Conservation (phyloP, 2,888 invertebrate genomes). For the Mylabris sibirica region DNA sequence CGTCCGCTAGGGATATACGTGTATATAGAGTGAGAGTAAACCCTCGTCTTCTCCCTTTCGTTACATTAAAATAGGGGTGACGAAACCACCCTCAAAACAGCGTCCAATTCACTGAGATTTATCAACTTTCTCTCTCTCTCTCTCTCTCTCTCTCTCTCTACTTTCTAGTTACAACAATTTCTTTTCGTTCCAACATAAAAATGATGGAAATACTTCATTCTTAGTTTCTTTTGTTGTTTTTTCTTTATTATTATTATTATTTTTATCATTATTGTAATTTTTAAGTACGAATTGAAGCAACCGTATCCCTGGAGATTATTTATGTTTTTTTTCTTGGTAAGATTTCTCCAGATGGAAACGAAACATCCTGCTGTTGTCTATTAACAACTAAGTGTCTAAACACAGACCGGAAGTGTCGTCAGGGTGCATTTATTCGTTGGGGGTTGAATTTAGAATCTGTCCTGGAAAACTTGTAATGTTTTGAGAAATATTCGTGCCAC, state of each 20-base stretch:
- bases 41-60: constrained; percentile 20
- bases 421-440: constrained; percentile 20
- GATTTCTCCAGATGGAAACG: constrained; percentile 14
- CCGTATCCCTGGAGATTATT: constrained; percentile 8
- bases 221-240: constrained; percentile 10
- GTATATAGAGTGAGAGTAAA: neutral
- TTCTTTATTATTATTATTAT: constrained; percentile 3
- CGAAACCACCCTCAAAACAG: constrained; percentile 10
- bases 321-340: constrained; percentile 12
- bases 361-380: constrained; percentile 13
- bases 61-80: constrained; percentile 14
- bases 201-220: constrained; percentile 9
- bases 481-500: constrained; percentile 39
- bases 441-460: constrained; percentile 23
- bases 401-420: constrained; percentile 28
- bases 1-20: constrained; percentile 27
- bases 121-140: neutral
- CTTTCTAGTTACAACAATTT: constrained; percentile 10
- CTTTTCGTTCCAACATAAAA: constrained; percentile 9
- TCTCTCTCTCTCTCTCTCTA: neutral
- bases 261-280: constrained; percentile 13
- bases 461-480: constrained; percentile 30
- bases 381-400: constrained; percentile 15
- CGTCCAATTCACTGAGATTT: constrained; percentile 13
- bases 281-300: constrained; percentile 3